Evolutionary conservation across 2,888 invertebrate species (phyloP).

Genomic region (Archips crataeganus): DNA sequence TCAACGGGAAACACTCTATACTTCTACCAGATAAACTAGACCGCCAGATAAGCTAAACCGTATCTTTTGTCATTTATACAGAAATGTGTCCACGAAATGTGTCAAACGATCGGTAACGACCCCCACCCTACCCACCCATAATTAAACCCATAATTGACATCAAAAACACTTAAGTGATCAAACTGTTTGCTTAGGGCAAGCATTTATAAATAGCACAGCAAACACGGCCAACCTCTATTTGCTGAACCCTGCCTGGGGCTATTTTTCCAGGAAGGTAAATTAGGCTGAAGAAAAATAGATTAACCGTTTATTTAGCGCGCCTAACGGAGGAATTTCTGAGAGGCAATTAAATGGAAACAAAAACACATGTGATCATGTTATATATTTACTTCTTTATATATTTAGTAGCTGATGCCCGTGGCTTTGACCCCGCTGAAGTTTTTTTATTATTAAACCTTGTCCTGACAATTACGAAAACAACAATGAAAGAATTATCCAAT

Average conservation of each 20-base stretch:
- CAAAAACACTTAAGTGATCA: constrained; percentile 18
- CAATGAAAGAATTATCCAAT: too few species aligned
- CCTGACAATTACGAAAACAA: too few species aligned
- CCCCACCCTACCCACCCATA: not conserved
- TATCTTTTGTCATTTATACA: too few species aligned
- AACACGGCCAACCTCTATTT: constrained; percentile 33
- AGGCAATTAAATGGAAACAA: not conserved
- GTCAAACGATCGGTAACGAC: too few species aligned
- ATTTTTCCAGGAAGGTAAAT: constrained; percentile 17
- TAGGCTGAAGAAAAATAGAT: constrained; percentile 18
- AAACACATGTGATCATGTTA: not conserved
- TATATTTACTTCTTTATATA: not conserved
- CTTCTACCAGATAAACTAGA: too few species aligned
- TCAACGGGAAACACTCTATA: too few species aligned
- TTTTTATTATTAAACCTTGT: too few species aligned
- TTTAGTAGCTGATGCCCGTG: not conserved
- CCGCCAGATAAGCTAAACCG: too few species aligned
- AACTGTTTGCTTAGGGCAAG: constrained; percentile 20
- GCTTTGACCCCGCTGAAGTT: too few species aligned
- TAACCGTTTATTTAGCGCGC: not conserved
- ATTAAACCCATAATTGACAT: constrained; percentile 1
- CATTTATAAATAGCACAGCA: constrained; percentile 26
- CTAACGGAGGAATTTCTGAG: not conserved
- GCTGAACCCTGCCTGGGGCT: constrained; percentile 1
- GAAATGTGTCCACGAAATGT: too few species aligned